phyloP scores from a whole-genome alignment of 2,888 invertebrate genomes.

The Sarcophaga rosellei region DNA sequence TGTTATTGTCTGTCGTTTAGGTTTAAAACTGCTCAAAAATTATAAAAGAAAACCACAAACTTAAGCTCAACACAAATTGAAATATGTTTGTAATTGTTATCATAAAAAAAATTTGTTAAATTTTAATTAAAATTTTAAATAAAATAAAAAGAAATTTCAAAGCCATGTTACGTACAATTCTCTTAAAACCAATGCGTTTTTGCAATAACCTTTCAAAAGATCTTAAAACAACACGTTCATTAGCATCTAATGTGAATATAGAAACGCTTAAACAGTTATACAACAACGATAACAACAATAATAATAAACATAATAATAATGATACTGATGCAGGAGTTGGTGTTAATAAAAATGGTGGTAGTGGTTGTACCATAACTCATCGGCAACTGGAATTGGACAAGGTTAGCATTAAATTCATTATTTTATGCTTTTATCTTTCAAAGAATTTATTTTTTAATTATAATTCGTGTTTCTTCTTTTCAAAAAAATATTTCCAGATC shows the following conservation, averaged over 20 bases:
- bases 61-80: constrained; percentile 36
- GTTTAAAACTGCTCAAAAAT: constrained; percentile 61
- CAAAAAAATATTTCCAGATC: constrained; percentile 84
- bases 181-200: constrained; percentile 74
- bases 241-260: constrained; percentile 49
- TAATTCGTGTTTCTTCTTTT: constrained; percentile 39
- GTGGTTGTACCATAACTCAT: constrained; percentile 74
- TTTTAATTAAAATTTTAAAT: constrained; percentile 41
- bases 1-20: constrained; percentile 77
- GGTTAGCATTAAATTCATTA: constrained; percentile 77
- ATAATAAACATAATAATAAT: constrained; percentile 72
- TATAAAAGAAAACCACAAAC: constrained; percentile 47
- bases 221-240: constrained; percentile 40
- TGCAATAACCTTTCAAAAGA: constrained; percentile 43
- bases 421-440: neutral
- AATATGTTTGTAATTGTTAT: constrained; percentile 1
- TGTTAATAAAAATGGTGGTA: constrained; percentile 68
- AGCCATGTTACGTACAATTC: constrained; percentile 79
- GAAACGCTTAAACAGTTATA: constrained; percentile 57
- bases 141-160: constrained; percentile 69
- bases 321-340: constrained; percentile 74
- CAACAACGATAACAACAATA: constrained; percentile 55
- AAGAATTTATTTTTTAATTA: constrained; percentile 35
- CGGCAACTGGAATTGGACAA: constrained; percentile 74
- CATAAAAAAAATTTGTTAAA: constrained; percentile 17